phyloP scores from a whole-genome alignment of 2,888 invertebrate genomes.

The Didymodactylos carnosus region DNA sequence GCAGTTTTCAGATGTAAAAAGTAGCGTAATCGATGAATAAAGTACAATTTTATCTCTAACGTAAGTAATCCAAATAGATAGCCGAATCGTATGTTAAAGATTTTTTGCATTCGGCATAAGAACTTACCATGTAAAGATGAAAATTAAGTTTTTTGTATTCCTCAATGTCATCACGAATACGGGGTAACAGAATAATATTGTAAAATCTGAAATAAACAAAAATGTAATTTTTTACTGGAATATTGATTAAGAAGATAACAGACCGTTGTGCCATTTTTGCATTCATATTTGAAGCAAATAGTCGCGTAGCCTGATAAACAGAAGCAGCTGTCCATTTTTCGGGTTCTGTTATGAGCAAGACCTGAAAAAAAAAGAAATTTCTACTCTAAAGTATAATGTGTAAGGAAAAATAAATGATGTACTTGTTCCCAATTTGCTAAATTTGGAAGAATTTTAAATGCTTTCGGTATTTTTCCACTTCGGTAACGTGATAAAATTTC shows the following conservation, averaged over 20 bases:
- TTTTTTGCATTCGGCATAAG: constrained; percentile 20
- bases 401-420: constrained; percentile 16
- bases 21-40: too few species aligned
- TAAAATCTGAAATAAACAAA: constrained; percentile 43
- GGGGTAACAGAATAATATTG: constrained; percentile 69
- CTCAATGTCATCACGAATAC: constrained; percentile 72
- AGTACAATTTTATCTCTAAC: too few species aligned
- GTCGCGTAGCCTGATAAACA: constrained; percentile 80
- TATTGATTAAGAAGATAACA: constrained; percentile 19
- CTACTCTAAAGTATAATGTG: not conserved
- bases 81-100: not conserved
- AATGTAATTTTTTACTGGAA: not conserved
- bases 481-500: constrained; percentile 67
- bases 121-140: constrained; percentile 62
- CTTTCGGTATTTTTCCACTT: constrained; percentile 87
- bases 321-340: constrained; percentile 92
- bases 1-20: too few species aligned
- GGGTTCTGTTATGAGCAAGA: constrained; percentile 45
- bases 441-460: constrained; percentile 83
- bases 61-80: too few species aligned
- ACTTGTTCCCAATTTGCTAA: constrained; percentile 76
- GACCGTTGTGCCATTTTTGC: constrained; percentile 76
- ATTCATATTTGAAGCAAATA: constrained; percentile 87
- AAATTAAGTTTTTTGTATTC: constrained; percentile 86
- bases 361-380: constrained; percentile 24